Evolutionary conservation across 2,113 vertebrate species (phyloP), one percentile per base, ranked within the genome.

Genomic region (Anser brachyrhynchus): DNA sequence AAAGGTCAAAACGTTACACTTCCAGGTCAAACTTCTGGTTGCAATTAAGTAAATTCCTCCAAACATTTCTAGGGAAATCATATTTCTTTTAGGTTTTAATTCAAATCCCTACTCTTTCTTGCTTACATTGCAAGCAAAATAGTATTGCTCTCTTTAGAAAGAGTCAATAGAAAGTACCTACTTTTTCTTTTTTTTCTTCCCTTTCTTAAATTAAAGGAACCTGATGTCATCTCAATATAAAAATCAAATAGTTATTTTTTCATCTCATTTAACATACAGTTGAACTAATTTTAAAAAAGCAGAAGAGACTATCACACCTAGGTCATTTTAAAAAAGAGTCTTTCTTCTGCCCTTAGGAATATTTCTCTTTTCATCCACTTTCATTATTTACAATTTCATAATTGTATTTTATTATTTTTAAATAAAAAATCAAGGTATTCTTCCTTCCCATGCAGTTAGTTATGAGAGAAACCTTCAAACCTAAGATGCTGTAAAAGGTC

Each of bases 21-120:
- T 98, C 98, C 98, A 98, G 98, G 98, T 98, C 98, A 98, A 91
- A 97, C 97, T 98, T 98, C 98, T 98, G 98, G 97, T 98, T 98
- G 97, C 96, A 98, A 98, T 98, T 98, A 98, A 98, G 97, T 96
- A 97, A 96, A 98, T 98, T 97, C 97, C 84, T 97, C 84, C 91
- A 94, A 97, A 95, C 95, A 96, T 96, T 97, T 97, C 78, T 96
- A 96, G 93, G 97, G 97, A 98, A 98, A 97, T 97, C 93, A 96
- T 96, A 95, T 97, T 98, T 97, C 91, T 96, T 96, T 95, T 49
- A 89, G 96, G 80, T 93, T 90, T 85, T 70, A 87, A 57, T 97
- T 97, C 96, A 96, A 97, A 94, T 52, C 46, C 59, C 84, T 65
- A 31, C 57, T 93, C 76, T 87, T 95, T 87, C 76, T 95, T 77